Evolutionary conservation across 2,113 vertebrate genomes (phyloP), one percentile per base, ranked within the genome.

Genomic region (Bufo bufo): DNA sequence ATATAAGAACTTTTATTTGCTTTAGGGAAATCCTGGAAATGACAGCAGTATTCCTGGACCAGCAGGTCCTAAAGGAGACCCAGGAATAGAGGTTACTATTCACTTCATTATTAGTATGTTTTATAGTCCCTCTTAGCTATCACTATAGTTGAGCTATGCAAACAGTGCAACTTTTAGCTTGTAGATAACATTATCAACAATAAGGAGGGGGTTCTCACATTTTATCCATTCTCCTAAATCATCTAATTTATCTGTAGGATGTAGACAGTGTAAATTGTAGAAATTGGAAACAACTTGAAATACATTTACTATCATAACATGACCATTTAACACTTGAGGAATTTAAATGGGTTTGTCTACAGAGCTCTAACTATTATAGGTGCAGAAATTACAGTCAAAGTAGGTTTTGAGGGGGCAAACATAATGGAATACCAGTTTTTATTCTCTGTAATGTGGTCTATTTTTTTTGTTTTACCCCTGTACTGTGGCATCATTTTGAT

Each of bases 1-100:
- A 0, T 47, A 17, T 45, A 71, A 56, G 6, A 20, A 16, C 50
- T 10, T 69, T 80, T n/a, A 58, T 47, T 84, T 52, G 23, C 7
- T 52, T 79, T 56, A 92, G 91, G 91, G 91, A 56, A 13, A 4
- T 4, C 49, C 84, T 84, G 91, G 91, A 11, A 20, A 59, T 47
- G 23, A 72, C 52, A 90, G 16, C n/a, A 61, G 58, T 16, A 63
- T 33, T 43, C 3, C n/a, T 49, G 91, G 91, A 17, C 72, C 81
- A 6, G 83, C 66, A 12, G 91, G 91, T 23, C 71, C 83, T 8
- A 65, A 75, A 87, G 91, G 91, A 69, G 61, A 72, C 45, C 54
- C 20, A 58, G 90, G 91, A 13, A 33, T 17, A 54, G 74, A 90
- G 90, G 91, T 91, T 79, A 86, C 33, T 72, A n/a, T 54, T 4